Evolutionary conservation across 2,113 vertebrate genomes (phyloP).

Genomic region (Pelecanoides urinatrix): DNA sequence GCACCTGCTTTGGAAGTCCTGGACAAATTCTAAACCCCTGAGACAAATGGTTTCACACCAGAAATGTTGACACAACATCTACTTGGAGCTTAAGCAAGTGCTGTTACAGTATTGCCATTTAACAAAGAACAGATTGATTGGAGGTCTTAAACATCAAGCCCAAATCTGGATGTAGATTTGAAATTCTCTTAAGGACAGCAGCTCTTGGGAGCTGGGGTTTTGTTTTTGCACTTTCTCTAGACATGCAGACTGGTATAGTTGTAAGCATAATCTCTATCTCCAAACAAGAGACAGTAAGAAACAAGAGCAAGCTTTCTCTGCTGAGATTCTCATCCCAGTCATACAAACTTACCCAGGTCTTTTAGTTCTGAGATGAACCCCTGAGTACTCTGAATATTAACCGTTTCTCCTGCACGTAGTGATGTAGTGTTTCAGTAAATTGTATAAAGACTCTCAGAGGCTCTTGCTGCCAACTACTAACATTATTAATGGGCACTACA

Average conservation of each 20-base stretch:
- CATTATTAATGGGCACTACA: conserved; percentile 31
- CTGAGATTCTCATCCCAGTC: neutral
- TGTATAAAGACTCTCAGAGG: neutral
- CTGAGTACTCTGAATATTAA: neutral
- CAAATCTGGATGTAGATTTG: neutral
- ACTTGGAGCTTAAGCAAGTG: neutral
- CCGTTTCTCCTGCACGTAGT: neutral
- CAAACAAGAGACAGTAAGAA: neutral
- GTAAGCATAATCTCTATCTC: neutral
- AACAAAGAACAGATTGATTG: neutral
- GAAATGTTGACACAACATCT: neutral
- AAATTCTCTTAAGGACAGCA: neutral
- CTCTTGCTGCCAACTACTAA: neutral
- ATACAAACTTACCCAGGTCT: neutral
- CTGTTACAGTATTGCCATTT: neutral
- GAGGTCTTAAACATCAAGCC: neutral
- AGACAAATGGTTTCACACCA: neutral
- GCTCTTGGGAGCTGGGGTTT: neutral
- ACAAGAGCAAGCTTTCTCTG: rapidly evolving
- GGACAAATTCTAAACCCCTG: neutral
- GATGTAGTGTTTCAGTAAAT: neutral
- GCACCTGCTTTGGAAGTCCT: neutral
- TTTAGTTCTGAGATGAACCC: neutral
- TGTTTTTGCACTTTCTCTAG: neutral
- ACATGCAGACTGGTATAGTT: rapidly evolving